Conservation (phyloP, 2,888 invertebrate species). For the Campoletis raptor region DNA sequence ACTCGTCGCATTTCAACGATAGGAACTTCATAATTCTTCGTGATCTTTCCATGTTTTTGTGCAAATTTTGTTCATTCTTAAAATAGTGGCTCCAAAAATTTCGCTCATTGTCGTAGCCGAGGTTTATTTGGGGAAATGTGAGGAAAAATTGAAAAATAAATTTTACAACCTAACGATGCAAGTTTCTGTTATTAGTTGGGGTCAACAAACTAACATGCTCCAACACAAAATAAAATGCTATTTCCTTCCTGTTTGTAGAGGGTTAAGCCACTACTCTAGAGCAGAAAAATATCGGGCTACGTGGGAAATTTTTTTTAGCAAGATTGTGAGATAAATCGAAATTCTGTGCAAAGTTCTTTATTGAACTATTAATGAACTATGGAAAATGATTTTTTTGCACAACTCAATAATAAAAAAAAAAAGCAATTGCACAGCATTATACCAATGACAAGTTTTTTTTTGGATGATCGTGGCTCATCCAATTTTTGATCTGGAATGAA, state of each 20-base stretch:
- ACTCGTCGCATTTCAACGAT: not conserved
- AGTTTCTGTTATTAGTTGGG: not conserved
- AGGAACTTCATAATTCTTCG: not conserved
- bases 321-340: not conserved
- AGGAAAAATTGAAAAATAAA: not conserved
- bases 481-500: no score
- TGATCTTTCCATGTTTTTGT: not conserved
- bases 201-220: slow-evolving; percentile 22
- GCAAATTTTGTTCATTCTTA: not conserved
- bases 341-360: not conserved
- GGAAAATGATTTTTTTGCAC: no score
- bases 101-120: not conserved
- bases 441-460: no score
- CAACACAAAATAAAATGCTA: not conserved
- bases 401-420: no score
- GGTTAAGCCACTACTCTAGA: no score
- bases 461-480: no score
- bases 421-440: no score
- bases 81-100: not conserved
- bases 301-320: not conserved
- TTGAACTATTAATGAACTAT: not conserved
- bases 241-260: not conserved
- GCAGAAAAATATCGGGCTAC: no score
- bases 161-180: not conserved
- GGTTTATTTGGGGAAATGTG: not conserved